phyloP scores from a whole-genome alignment of 2,888 invertebrate genomes.

The Scotopteryx bipunctaria region DNA sequence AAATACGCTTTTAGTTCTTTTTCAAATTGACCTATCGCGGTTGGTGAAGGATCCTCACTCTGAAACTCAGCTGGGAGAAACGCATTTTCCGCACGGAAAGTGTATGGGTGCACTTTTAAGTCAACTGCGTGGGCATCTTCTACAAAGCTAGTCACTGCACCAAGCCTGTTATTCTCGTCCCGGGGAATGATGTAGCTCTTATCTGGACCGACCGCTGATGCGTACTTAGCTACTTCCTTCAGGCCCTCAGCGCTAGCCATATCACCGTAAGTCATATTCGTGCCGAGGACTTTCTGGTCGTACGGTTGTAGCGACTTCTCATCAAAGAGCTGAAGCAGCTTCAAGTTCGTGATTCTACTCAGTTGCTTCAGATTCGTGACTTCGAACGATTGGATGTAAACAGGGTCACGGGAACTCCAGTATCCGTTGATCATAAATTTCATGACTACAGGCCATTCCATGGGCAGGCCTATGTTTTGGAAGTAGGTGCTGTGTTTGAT shows the following conservation, averaged over 20 bases:
- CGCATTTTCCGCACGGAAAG: slow-evolving; percentile 70
- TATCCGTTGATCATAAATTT: slow-evolving; percentile 66
- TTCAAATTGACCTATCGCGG: slow-evolving; percentile 55
- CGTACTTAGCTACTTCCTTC: slow-evolving; percentile 64
- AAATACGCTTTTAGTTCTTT: slow-evolving; percentile 65
- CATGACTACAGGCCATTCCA: slow-evolving; percentile 63
- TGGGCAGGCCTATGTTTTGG: slow-evolving; percentile 55
- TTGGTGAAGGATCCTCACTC: slow-evolving; percentile 42
- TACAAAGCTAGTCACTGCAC: slow-evolving; percentile 61
- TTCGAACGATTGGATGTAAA: slow-evolving; percentile 76
- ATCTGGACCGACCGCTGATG: slow-evolving; percentile 70
- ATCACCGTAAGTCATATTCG: slow-evolving; percentile 59
- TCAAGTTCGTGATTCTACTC: slow-evolving; percentile 60
- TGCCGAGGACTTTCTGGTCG: slow-evolving; percentile 57
- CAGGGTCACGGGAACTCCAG: slow-evolving; percentile 51
- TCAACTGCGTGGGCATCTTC: slow-evolving; percentile 63
- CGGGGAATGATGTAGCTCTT: slow-evolving; percentile 71
- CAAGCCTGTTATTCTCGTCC: slow-evolving; percentile 54
- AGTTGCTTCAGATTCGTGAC: slow-evolving; percentile 66
- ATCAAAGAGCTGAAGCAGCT: slow-evolving; percentile 64
- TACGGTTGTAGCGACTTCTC: slow-evolving; percentile 51
- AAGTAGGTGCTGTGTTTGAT: slow-evolving; percentile 71
- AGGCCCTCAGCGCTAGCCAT: slow-evolving; percentile 70
- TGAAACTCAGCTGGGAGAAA: slow-evolving; percentile 66
- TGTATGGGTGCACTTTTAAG: slow-evolving; percentile 71